Base-by-base conservation (phyloP, 2,888 invertebrate species). In the Zaprionus bogoriensis region DNA sequence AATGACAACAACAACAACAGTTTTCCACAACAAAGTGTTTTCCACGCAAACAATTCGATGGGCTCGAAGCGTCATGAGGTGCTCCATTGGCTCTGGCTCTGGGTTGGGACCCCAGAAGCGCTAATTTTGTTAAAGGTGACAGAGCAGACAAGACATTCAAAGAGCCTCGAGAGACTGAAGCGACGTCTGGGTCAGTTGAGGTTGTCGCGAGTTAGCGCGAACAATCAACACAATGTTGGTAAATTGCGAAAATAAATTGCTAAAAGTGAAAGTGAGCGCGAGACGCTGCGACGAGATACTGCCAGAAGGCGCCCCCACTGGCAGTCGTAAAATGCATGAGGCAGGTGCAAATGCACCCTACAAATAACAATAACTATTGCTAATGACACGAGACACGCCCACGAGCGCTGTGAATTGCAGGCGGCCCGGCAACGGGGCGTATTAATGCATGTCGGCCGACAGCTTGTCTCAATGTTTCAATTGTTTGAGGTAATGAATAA, bases 181-280 rank as follows among this genome's bases (percentile, higher is more conserved):
- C 4, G n/a, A 5, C 20, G 45, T 19, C 12, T 39, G 39, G 66
- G 53, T 66, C 53, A 66, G 53, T 36, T 48, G 5, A 55, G 51
- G 48, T 62, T 52, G 55, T 38, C 48, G 27, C 22, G 28, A 57
- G 53, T 19, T 50, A 51, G 45, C 42, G 7, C 47, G 53, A 65
- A 54, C 32, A 39, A 48, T 61, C 28, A 45, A 57, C 54, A 42
- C 38, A 25, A 20, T 55, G 54, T 17, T 36, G 9, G 32, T 9
- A 65, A 76, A 76, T 77, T 54, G 76, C 74, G 44, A 76, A 77
- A 67, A 64, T 73, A 64, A 70, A 68, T 66, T 73, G 66, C 68
- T 42, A 73, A 71, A 83, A 82, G 81, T 77, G 83, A 82, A 82
- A 82, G 81, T 39, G 38, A 39, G 17, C 38, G 0, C 17, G 38